Percentiles rank a stretch among this genome's conserved stretches.
Evolutionary conservation across 2,797 vertebrate species (phyloP).

Genomic region (Sebastolobus alascanus): DNA sequence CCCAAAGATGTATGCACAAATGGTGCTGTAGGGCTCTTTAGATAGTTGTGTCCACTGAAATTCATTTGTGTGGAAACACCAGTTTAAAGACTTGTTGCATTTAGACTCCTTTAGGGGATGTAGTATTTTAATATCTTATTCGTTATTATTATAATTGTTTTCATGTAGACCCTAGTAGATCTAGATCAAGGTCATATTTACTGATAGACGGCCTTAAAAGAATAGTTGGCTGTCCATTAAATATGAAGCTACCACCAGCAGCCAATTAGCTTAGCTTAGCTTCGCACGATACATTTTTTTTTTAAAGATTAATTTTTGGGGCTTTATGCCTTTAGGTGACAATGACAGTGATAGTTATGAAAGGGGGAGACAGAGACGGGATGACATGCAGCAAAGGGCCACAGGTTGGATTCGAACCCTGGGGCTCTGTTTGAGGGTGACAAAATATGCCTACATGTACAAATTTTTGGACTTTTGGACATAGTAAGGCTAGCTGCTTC

Average conservation of each 20-base stretch:
- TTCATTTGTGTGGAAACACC: not conserved
- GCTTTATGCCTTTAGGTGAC: too few species aligned
- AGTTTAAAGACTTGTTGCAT: conserved; percentile 1
- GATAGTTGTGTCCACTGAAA: not conserved
- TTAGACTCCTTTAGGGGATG: not conserved
- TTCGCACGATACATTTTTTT: too few species aligned
- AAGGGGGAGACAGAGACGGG: too few species aligned
- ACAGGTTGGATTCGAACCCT: too few species aligned
- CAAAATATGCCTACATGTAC: not conserved
- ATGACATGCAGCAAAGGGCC: too few species aligned
- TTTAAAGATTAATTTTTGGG: too few species aligned
- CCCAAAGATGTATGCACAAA: conserved; percentile 34
- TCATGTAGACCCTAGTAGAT: not conserved
- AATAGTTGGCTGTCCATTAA: not conserved
- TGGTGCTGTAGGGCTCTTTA: not conserved
- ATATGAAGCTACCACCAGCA: not conserved
- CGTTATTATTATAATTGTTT: not conserved
- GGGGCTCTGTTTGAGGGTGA: not conserved
- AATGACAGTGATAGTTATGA: too few species aligned
- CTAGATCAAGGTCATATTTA: not conserved
- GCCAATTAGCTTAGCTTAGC: not conserved
- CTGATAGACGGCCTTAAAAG: not conserved
- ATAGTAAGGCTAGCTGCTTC: not conserved
- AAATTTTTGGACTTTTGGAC: not conserved
- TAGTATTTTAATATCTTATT: not conserved